Evolutionary conservation across 2,888 invertebrate genomes (phyloP).

Genomic region (Ennomos fuscantarius): DNA sequence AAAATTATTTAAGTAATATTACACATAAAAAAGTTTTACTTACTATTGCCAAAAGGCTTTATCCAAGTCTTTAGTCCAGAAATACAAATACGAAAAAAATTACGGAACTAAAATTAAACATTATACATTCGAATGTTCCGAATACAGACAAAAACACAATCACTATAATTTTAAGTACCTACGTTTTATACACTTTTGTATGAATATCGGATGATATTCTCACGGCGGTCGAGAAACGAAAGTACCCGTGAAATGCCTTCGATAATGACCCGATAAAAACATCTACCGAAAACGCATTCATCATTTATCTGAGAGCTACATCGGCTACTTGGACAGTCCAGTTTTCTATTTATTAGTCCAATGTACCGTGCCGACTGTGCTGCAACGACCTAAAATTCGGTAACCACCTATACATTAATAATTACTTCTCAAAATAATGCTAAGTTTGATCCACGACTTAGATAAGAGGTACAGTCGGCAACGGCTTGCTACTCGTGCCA

Average conservation of each 20-base stretch:
- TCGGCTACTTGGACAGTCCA: conserved; percentile 73
- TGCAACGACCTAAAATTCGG: conserved; percentile 79
- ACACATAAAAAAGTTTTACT: too few species aligned
- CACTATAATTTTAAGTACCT: too few species aligned
- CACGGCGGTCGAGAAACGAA: conserved; percentile 42
- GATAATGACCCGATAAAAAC: conserved; percentile 67
- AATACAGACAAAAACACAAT: too few species aligned
- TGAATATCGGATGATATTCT: conserved; percentile 12
- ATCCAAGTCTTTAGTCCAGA: too few species aligned
- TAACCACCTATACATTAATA: conserved; percentile 81
- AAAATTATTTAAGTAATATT: too few species aligned
- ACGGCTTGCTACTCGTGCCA: conserved; percentile 40
- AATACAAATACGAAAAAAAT: too few species aligned
- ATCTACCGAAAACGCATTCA: conserved; percentile 73
- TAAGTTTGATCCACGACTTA: conserved; percentile 78
- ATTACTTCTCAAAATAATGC: conserved; percentile 85
- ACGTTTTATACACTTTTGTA: too few species aligned
- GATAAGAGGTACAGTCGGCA: conserved; percentile 70
- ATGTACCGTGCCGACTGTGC: conserved; percentile 67
- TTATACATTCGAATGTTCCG: too few species aligned
- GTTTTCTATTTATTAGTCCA: conserved; percentile 81
- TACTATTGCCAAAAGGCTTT: too few species aligned
- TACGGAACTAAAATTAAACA: too few species aligned
- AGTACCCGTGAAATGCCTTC: conserved; percentile 54
- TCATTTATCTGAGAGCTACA: conserved; percentile 73